phyloP scores from a whole-genome alignment of 2,797 vertebrate genomes.

The Acomys russatus region DNA sequence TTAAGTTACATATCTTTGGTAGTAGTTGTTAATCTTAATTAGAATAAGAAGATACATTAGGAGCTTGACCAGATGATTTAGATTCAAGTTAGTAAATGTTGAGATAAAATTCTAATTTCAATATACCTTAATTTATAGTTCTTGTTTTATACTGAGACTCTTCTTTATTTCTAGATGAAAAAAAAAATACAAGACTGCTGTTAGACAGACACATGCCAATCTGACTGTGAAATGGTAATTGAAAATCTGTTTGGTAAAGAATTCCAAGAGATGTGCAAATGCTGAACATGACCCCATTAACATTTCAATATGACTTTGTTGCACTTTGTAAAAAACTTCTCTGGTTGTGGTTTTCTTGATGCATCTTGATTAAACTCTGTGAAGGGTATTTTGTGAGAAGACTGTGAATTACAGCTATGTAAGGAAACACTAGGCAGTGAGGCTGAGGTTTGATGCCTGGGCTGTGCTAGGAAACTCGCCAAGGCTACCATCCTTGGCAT shows the following conservation, averaged over 20 bases:
- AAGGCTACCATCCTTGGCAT: neutral
- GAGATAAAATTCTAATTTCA: slow-evolving; percentile 31
- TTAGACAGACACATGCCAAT: neutral
- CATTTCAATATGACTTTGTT: slow-evolving; percentile 49
- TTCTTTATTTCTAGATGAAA: slow-evolving; percentile 31
- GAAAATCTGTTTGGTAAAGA: slow-evolving; percentile 57
- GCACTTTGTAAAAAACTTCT: neutral
- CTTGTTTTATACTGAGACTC: neutral
- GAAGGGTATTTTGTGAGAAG: slow-evolving; percentile 1
- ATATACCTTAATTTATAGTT: slow-evolving; percentile 25
- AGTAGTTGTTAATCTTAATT: neutral
- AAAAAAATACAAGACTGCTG: neutral
- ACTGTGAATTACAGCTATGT: slow-evolving; percentile 4
- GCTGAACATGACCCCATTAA: slow-evolving; percentile 47
- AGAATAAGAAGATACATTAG: neutral
- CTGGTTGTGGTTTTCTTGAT: slow-evolving; percentile 5
- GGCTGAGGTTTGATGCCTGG: neutral
- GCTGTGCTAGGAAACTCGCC: neutral
- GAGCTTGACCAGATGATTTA: neutral
- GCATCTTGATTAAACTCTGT: slow-evolving; percentile 12
- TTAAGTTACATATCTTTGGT: slow-evolving; percentile 12
- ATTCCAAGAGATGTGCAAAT: slow-evolving; percentile 58
- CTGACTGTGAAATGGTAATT: slow-evolving; percentile 58
- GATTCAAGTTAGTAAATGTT: neutral
- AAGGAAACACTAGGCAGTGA: neutral